These are phyloP conservation scores for Sphyrna mokarran DNA, from an alignment of 2,113 vertebrate species.

Conservation along the genomic window DNA sequence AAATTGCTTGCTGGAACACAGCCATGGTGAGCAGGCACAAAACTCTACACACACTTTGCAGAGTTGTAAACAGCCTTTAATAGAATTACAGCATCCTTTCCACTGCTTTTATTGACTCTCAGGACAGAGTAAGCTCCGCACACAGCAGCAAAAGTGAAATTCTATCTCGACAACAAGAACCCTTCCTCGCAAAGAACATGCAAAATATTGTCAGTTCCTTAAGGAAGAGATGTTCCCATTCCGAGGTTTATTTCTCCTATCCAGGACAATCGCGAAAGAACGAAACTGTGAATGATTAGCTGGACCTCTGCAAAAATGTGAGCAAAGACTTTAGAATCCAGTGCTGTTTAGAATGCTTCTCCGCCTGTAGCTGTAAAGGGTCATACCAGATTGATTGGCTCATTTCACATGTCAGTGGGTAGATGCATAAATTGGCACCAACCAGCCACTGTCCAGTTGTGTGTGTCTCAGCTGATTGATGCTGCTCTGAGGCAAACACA, in stretches of 20 bases:
- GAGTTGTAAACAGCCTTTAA: background rate
- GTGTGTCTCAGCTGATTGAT: conserved; percentile 23
- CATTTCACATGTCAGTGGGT: background rate
- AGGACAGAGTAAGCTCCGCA: background rate
- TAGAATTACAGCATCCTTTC: background rate
- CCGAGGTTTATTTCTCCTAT: background rate
- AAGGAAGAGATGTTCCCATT: background rate
- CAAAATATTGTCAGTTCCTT: background rate
- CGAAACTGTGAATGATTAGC: background rate
- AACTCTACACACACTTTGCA: conserved; percentile 10
- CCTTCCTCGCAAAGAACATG: background rate
- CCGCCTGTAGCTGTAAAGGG: background rate
- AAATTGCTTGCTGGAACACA: conserved; percentile 9
- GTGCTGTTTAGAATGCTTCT: background rate
- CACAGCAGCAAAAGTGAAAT: background rate
- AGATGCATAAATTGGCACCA: conserved; percentile 20
- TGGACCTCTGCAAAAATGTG: background rate
- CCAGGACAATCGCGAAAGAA: background rate
- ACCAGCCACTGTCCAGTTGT: background rate
- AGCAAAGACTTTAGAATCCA: background rate
- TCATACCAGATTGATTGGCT: conserved; percentile 29
- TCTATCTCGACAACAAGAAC: background rate
- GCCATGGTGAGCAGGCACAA: background rate
- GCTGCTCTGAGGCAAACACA: background rate
- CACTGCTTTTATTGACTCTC: background rate